phyloP scores from a whole-genome alignment of 2,113 vertebrate species.

The Tragelaphus buxtoni region DNA sequence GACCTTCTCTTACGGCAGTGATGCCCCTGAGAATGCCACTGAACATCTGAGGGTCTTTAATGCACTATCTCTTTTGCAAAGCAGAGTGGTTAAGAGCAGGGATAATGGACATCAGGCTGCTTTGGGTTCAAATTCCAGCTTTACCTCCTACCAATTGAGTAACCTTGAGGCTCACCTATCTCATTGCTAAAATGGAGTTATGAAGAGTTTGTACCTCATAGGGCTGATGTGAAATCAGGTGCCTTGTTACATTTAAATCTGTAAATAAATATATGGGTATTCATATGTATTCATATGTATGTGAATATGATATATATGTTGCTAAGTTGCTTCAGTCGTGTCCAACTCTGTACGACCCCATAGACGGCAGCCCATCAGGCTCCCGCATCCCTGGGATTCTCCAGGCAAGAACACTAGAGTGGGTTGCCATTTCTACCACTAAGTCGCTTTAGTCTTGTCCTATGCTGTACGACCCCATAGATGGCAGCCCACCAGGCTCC shows the following conservation, averaged over 20 bases:
- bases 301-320: not conserved
- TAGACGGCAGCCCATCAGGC: too few relatives aligned
- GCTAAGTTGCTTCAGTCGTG: too few relatives aligned
- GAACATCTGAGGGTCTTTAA: not conserved
- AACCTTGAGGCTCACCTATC: not conserved
- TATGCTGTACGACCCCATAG: too few relatives aligned
- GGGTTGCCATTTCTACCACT: too few relatives aligned
- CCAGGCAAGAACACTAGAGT: too few relatives aligned
- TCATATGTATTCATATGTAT: not conserved
- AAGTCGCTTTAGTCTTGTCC: too few relatives aligned
- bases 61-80: not conserved
- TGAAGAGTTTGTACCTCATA: not conserved
- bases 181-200: not conserved
- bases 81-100: not conserved
- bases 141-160: not conserved
- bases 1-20: not conserved
- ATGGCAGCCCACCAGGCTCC: too few relatives aligned
- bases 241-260: not conserved
- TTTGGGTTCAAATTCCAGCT: not conserved
- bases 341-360: too few relatives aligned
- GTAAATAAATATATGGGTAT: not conserved
- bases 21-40: rapidly evolving
- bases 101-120: too few relatives aligned
- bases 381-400: too few relatives aligned
- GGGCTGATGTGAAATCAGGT: not conserved